Evolutionary conservation across 2,797 vertebrate species (phyloP).

Genomic region (Xenopus petersii): DNA sequence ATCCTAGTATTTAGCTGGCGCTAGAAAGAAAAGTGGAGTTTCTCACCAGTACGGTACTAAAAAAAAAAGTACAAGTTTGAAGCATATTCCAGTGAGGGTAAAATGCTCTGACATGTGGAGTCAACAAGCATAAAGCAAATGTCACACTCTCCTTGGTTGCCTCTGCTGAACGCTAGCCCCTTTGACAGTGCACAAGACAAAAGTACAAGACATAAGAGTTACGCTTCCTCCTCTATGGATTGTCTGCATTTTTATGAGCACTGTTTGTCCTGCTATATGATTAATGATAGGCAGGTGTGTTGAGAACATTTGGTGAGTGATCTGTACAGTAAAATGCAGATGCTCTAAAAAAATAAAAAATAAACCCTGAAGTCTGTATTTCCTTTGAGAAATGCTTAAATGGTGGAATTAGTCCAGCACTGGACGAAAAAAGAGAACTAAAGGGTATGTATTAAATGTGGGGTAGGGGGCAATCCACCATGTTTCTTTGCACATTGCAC

Average conservation of each 20-base stretch:
- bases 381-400: too few species aligned
- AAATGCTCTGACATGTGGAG: background rate
- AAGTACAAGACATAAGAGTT: too few species aligned
- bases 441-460: too few species aligned
- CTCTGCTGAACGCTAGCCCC: background rate
- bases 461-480: too few species aligned
- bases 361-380: too few species aligned
- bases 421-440: too few species aligned
- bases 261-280: background rate
- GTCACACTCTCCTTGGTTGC: background rate
- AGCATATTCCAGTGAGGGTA: background rate
- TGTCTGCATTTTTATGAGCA: too few species aligned
- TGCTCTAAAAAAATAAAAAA: background rate
- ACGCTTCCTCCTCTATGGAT: too few species aligned
- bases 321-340: background rate
- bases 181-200: too few species aligned
- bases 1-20: background rate
- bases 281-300: conserved; percentile 7
- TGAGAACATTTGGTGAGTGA: background rate
- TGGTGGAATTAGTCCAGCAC: too few species aligned
- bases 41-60: too few species aligned
- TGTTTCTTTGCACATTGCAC: too few species aligned
- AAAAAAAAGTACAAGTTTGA: background rate
- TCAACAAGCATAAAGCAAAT: background rate
- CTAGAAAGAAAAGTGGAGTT: background rate